Percentiles rank a stretch among this genome's conserved stretches.
Evolutionary conservation across 2,888 invertebrate species (phyloP).

Genomic region (Andricus quercusramuli): DNA sequence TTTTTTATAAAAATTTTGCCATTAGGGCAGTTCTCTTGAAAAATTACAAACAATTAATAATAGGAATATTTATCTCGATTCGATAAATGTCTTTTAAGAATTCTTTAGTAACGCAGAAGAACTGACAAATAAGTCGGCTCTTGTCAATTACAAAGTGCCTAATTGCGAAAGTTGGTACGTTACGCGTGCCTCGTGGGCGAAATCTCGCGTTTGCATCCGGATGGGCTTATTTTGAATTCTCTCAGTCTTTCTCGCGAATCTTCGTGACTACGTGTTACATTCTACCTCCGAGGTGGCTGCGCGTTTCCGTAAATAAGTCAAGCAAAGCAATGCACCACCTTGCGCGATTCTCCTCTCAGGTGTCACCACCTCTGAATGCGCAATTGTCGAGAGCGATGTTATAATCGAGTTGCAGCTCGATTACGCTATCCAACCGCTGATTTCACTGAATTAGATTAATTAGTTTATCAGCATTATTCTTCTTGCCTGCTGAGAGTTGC

Average conservation of each 20-base stretch:
- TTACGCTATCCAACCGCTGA: slow-evolving; percentile 13
- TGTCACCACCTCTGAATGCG: neutral
- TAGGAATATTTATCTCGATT: no score
- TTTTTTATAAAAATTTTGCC: no score
- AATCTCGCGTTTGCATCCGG: neutral
- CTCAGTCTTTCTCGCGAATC: neutral
- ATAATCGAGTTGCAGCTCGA: slow-evolving; percentile 23
- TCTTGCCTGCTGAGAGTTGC: slow-evolving; percentile 29
- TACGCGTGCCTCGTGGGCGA: neutral
- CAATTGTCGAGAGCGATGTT: slow-evolving; percentile 13
- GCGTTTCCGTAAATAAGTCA: slow-evolving; percentile 6
- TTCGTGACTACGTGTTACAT: neutral
- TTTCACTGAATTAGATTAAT: slow-evolving; percentile 35
- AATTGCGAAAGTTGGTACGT: slow-evolving; percentile 44
- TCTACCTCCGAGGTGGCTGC: neutral
- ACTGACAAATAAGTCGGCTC: slow-evolving; percentile 24
- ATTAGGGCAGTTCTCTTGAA: no score
- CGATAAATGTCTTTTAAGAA: no score
- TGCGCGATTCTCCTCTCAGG: neutral
- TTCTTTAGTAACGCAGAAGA: no score
- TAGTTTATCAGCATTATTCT: slow-evolving; percentile 36
- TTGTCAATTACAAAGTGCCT: slow-evolving; percentile 44
- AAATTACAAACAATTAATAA: no score
- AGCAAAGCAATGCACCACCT: neutral
- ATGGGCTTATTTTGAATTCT: neutral